Base-by-base conservation (phyloP, 2,888 invertebrate genomes). In the Plebejus anna region DNA sequence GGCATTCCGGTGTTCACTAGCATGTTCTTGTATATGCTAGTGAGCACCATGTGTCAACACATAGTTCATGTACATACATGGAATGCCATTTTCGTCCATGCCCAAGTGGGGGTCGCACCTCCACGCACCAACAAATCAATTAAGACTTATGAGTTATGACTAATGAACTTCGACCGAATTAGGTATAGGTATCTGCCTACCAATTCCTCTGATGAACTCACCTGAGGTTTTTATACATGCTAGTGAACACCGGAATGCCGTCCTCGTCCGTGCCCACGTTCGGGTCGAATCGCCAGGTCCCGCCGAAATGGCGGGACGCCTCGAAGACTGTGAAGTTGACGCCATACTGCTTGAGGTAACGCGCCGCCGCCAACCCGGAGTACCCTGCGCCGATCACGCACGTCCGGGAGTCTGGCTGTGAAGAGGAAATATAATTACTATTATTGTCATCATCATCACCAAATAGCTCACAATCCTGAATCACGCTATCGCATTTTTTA, bases 281-380 rank as follows among this genome's bases (percentile, higher is more conserved):
- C 5, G 97, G 96, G 7, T 95, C 96, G 84, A 96, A 97, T 47
- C 96, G 92, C 98, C 98, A 98, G 0, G 97, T 97, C 1, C 98
- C 98, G 6, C 97, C 98, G 22, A 97, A 86, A 76, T 92, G 84
- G 16, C 90, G 90, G 0, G 95, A 94, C 80, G 96, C 96, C 83
- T 98, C 98, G 83, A 96, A 97, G 9, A 96, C 95, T 0, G 92
- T 93, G 83, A 95, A 94, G 79, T 95, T 92, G 78, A 88, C 87
- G 0, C 87, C 87, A 82, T 94, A 90, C 80, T 94, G 89, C 79
- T 94, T 89, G 78, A 96, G 89, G 83, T 96, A 95, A 38, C 95
- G 92, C 0, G 96, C 93, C 0, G 96, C 95, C 73, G 95, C 95
- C 16, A 97, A 87, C 0, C 97, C 97, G 0, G 96, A 96, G 42